Evolutionary conservation across 1,140 invertebrate species (phyloP).

Genomic region (Drosophila neocordata): DNA sequence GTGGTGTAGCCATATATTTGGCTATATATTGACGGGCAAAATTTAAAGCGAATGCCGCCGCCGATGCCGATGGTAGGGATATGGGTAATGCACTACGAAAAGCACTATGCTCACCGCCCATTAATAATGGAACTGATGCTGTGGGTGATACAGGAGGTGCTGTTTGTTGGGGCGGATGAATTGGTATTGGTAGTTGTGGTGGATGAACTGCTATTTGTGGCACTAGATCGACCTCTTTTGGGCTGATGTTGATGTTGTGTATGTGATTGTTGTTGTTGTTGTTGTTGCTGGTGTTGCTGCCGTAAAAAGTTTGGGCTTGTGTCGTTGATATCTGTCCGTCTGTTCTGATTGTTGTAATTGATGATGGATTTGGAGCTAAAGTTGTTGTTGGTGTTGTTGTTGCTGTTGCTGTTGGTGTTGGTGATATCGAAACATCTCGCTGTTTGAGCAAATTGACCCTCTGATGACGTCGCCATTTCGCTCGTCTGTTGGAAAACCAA

Average conservation of each 20-base stretch:
- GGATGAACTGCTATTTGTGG: conserved; percentile 24
- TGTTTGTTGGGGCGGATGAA: background rate
- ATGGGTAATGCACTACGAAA: conserved; percentile 87
- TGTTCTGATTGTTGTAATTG: background rate
- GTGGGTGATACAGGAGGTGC: conserved; percentile 71
- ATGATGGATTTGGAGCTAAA: conserved; percentile 7
- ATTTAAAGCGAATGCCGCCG: conserved; percentile 83
- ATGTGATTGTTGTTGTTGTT: conserved; percentile 12
- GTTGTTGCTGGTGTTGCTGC: background rate
- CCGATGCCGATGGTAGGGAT: conserved; percentile 72
- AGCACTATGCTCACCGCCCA: conserved; percentile 94
- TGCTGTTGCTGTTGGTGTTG: conserved; percentile 25
- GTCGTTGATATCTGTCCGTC: background rate
- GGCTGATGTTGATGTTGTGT: conserved; percentile 35
- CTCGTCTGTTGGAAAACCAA: conserved; percentile 99
- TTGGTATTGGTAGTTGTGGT: conserved; percentile 15
- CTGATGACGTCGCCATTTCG: conserved; percentile 97
- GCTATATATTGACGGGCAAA: conserved; percentile 83
- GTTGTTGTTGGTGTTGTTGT: conserved; percentile 20
- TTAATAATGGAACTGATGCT: conserved; percentile 84
- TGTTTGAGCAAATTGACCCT: conserved; percentile 96
- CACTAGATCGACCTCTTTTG: conserved; percentile 10
- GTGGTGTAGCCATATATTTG: conserved; percentile 56
- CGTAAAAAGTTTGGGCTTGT: conserved; percentile 4
- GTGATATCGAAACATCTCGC: conserved; percentile 83